A percentile compares a stretch with the other conserved stretches of the same genome.
These are phyloP conservation scores for Dolichoris vasculosae DNA, from an alignment of 1,140 invertebrate genomes.

Conservation along the genomic window DNA sequence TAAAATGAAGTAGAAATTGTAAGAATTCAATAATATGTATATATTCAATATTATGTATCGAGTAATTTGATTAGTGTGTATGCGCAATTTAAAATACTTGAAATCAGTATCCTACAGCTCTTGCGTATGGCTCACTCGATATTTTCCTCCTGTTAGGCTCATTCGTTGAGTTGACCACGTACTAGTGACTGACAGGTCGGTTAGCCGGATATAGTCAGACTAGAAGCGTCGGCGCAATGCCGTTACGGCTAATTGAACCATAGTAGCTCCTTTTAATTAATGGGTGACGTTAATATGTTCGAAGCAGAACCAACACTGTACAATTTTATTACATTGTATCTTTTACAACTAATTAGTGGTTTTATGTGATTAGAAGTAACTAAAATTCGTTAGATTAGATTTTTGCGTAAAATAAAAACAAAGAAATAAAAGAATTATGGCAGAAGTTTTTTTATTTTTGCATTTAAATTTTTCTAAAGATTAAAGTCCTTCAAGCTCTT, in stretches of 20 bases:
- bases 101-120: too few relatives aligned
- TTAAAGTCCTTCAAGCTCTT: too few relatives aligned
- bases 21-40: too few relatives aligned
- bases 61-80: too few relatives aligned
- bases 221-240: background rate
- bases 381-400: too few relatives aligned
- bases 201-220: background rate
- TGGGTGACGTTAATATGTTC: slow-evolving; percentile 16
- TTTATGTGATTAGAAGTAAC: background rate
- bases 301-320: background rate
- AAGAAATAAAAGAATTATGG: too few relatives aligned
- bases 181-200: background rate
- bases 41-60: too few relatives aligned
- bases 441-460: too few relatives aligned
- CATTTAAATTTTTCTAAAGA: too few relatives aligned
- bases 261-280: slow-evolving; percentile 33
- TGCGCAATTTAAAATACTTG: too few relatives aligned
- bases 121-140: background rate
- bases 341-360: background rate
- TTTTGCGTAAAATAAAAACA: too few relatives aligned
- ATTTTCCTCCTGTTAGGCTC: background rate
- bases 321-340: slow-evolving; percentile 2
- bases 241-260: slow-evolving; percentile 32
- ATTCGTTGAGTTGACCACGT: background rate
- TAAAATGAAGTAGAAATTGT: too few relatives aligned